Base-by-base conservation (phyloP, 2,888 invertebrate species). In the Merodon equestris region DNA sequence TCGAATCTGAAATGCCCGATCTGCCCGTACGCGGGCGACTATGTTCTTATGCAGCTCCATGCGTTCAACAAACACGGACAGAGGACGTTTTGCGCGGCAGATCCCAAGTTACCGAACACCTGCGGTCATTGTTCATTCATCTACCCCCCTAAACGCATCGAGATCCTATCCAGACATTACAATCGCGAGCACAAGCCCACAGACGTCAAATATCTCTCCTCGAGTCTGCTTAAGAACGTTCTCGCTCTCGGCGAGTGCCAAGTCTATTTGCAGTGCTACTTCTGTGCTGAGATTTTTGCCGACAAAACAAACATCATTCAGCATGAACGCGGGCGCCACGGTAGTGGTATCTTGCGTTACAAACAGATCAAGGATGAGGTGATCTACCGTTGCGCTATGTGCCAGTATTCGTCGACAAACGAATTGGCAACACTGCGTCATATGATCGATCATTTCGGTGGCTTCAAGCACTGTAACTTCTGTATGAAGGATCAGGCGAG, bases 301-400 rank as follows among this genome's bases (percentile, higher is more conserved):
- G 84, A 84, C n/a, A 82, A 81, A 9, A 48, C 61, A 1, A 81
- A 83, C 0, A 85, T 87, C 36, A 85, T 82, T 0, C 83, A 83
- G 1, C 87, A 87, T 60, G 85, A 84, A 0, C 17, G 36, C 0
- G 42, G 76, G 19, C 86, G 86, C 38, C 58, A 19, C 2, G 57
- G 61, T 1, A 79, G 82, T 9, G 82, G 75, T 0, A 83, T 54
- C 7, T 85, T 86, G 58, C 83, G 84, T 15, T 86, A 84, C 47
- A 84, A 84, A 3, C 81, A 83, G 38, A 18, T 87, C 1, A 76
- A 44, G 2, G 75, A 89, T 0, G 84, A 86, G 0, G 82, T 90
- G 0, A 89, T 91, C 0, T 86, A 89, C 9, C 90, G 90, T 68
- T 92, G 92, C 75, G 86, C 87, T 12, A 84, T 86, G 9, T 92